phyloP scores from a whole-genome alignment of 2,888 invertebrate genomes.

The Campaea margaritaria region DNA sequence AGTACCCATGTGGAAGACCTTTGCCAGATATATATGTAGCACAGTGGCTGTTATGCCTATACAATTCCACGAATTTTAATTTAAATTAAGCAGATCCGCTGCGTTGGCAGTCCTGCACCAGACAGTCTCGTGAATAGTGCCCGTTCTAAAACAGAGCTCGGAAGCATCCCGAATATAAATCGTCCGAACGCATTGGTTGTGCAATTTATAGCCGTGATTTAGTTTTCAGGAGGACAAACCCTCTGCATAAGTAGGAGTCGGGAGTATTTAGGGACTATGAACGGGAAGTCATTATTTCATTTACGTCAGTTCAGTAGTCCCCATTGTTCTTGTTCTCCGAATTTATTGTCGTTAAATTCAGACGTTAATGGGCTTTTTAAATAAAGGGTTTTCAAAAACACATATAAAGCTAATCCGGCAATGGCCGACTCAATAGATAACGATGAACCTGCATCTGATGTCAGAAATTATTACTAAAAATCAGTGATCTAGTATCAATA shows the following conservation, averaged over 20 bases:
- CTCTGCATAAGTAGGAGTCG: slow-evolving; percentile 37
- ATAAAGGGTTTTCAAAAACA: no score
- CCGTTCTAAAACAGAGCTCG: slow-evolving; percentile 48
- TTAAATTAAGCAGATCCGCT: not conserved
- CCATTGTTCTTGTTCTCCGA: slow-evolving; percentile 7
- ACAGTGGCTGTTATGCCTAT: not conserved
- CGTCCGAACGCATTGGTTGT: slow-evolving; percentile 58
- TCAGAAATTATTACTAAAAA: no score
- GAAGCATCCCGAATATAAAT: slow-evolving; percentile 66
- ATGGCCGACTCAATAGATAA: no score
- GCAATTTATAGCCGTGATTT: slow-evolving; percentile 65
- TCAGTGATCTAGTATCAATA: no score
- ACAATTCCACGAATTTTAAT: slow-evolving; percentile 8
- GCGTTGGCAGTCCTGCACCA: slow-evolving; percentile 13
- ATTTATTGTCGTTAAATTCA: slow-evolving; percentile 4
- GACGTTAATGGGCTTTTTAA: not conserved
- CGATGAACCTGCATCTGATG: not conserved
- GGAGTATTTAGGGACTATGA: slow-evolving; percentile 26
- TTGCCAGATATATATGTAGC: not conserved
- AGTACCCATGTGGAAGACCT: no score
- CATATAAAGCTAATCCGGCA: no score
- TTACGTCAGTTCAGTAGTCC: slow-evolving; percentile 12
- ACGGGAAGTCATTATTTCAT: slow-evolving; percentile 17
- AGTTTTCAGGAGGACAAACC: slow-evolving; percentile 55
- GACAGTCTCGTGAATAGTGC: slow-evolving; percentile 45